These are phyloP conservation scores for Oreotragus oreotragus DNA, from an alignment of 2,113 vertebrate species.

Conservation along the genomic window DNA sequence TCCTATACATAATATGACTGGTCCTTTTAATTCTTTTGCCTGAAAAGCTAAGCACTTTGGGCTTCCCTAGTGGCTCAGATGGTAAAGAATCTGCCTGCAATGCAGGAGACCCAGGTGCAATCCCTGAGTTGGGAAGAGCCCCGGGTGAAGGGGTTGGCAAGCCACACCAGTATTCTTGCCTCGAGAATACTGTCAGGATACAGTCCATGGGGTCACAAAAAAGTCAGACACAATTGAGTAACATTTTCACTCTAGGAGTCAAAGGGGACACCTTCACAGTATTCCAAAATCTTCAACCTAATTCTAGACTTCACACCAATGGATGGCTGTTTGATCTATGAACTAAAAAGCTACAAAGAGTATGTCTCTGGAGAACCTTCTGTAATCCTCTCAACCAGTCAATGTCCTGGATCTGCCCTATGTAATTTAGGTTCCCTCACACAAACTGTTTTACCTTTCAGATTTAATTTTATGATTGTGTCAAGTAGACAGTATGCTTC, in stretches of 20 bases:
- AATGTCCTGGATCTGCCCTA: not conserved
- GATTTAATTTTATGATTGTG: not conserved
- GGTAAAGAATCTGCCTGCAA: not conserved
- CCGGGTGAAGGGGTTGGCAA: not conserved
- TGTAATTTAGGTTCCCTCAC: not conserved
- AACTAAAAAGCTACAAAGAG: not conserved
- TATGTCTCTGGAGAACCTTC: not conserved
- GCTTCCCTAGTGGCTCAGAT: not conserved
- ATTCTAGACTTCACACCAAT: not conserved
- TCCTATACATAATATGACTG: not conserved
- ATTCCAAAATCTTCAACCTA: not conserved
- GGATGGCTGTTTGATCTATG: not conserved
- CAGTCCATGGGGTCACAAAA: not conserved
- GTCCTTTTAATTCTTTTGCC: not conserved
- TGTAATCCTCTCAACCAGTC: not conserved
- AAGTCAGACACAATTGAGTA: not conserved
- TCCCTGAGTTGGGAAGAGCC: not conserved
- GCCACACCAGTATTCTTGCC: not conserved
- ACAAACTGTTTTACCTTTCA: not conserved
- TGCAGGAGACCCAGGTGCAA: not conserved
- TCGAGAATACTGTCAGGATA: not conserved
- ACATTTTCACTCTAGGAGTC: not conserved
- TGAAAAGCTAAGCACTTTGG: not conserved
- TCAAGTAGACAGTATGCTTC: not conserved
- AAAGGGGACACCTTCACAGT: not conserved